phyloP scores from a whole-genome alignment of 2,888 invertebrate genomes.

The Itoplectis maculator region DNA sequence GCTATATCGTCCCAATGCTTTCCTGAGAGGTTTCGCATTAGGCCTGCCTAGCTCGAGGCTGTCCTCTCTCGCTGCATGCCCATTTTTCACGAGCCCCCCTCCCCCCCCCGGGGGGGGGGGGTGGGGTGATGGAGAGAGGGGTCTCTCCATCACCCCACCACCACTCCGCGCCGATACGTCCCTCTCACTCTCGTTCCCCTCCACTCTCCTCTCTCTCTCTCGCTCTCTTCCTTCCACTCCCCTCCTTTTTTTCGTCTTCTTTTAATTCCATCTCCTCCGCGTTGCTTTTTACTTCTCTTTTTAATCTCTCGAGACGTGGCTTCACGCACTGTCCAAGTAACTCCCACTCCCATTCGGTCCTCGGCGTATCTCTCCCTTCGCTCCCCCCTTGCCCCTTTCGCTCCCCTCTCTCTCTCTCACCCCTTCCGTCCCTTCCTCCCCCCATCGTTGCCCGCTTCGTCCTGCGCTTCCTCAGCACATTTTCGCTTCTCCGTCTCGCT shows the following conservation, averaged over 20 bases:
- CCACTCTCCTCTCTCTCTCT: slow-evolving; percentile 35
- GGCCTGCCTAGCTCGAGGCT: slow-evolving; percentile 79
- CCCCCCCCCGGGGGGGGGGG: no score
- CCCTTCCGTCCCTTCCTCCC: slow-evolving; percentile 41
- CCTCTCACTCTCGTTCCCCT: slow-evolving; percentile 34
- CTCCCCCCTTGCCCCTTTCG: slow-evolving; percentile 1
- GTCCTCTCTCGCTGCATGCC: slow-evolving; percentile 80
- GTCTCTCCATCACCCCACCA: no score
- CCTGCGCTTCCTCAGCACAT: slow-evolving; percentile 20
- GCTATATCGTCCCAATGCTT: slow-evolving; percentile 74
- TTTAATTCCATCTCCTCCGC: slow-evolving; percentile 75
- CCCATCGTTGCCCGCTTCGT: slow-evolving; percentile 31
- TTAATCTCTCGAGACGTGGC: slow-evolving; percentile 74
- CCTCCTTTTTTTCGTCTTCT: slow-evolving; percentile 44
- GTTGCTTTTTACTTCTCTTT: slow-evolving; percentile 70
- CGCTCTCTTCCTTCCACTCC: slow-evolving; percentile 38
- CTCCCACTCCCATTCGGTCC: slow-evolving; percentile 61
- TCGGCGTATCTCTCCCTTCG: slow-evolving; percentile 37
- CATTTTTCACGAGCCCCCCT: slow-evolving; percentile 81
- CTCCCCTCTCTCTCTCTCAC: slow-evolving; percentile 8
- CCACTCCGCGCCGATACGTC: not conserved
- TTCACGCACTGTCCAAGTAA: slow-evolving; percentile 64
- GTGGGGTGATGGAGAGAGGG: no score
- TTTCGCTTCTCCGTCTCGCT: slow-evolving; percentile 38
- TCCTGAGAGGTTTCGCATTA: slow-evolving; percentile 81